Evolutionary conservation across 2,113 vertebrate genomes (phyloP).

Genomic region (Orthonyx spaldingii): DNA sequence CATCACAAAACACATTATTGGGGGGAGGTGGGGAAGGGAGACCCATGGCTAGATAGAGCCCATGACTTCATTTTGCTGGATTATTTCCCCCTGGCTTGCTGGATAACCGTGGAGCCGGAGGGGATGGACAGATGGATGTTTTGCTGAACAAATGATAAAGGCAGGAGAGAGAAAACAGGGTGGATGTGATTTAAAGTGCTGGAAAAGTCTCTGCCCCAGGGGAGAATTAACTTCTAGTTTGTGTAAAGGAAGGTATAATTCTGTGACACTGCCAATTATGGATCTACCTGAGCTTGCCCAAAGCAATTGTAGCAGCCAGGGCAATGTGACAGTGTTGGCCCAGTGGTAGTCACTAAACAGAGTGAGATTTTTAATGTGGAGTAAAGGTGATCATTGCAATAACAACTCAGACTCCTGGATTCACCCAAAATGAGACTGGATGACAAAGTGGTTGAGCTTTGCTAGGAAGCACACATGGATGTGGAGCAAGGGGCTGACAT

Average conservation of each 20-base stretch:
- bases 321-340: accelerated
- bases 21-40: neutral
- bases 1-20: neutral
- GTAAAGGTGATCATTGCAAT: neutral
- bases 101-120: neutral
- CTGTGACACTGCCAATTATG: neutral
- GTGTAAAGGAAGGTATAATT: neutral
- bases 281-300: neutral
- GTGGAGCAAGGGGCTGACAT: neutral
- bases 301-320: neutral
- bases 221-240: neutral
- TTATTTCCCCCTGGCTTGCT: neutral
- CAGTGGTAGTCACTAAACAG: neutral
- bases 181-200: neutral
- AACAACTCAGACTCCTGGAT: neutral
- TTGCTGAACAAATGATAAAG: neutral
- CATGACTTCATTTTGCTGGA: neutral
- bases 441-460: neutral
- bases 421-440: neutral
- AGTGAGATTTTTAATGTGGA: neutral
- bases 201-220: neutral
- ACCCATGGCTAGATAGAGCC: neutral
- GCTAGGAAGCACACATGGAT: neutral
- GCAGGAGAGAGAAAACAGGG: neutral
- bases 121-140: neutral